Conservation (phyloP, 1,140 invertebrate genomes). For the Drosophila arawakana region DNA sequence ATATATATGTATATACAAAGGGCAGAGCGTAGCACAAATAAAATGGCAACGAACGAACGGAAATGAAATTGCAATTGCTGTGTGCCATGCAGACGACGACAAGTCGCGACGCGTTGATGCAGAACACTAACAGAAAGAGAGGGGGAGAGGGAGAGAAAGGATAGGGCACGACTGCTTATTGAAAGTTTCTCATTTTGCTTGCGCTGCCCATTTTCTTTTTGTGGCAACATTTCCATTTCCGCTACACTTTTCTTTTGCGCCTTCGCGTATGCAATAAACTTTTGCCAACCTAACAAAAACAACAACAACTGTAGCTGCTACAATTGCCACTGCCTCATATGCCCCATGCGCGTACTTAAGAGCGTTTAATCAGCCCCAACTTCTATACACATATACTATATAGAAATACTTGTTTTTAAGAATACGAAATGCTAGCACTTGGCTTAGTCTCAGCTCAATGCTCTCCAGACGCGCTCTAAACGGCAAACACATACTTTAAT, state of each 20-base stretch:
- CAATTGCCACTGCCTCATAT: slow-evolving; percentile 8
- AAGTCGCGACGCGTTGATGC: slow-evolving; percentile 77
- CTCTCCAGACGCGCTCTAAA: slow-evolving; percentile 34
- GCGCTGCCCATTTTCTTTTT: slow-evolving; percentile 34
- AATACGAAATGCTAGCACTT: slow-evolving; percentile 25
- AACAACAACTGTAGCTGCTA: slow-evolving; percentile 9
- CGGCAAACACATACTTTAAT: slow-evolving; percentile 26
- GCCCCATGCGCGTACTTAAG: not conserved
- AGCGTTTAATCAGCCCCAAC: slow-evolving; percentile 8
- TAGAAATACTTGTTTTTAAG: not conserved
- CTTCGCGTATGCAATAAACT: slow-evolving; percentile 71
- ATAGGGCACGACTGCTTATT: slow-evolving; percentile 38
- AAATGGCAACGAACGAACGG: slow-evolving; percentile 69
- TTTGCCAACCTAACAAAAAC: slow-evolving; percentile 23
- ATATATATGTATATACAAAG: slow-evolving; percentile 16
- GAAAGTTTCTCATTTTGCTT: slow-evolving; percentile 62
- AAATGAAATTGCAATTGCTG: slow-evolving; percentile 81
- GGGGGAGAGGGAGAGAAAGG: not conserved
- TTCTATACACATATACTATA: not conserved
- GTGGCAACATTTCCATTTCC: slow-evolving; percentile 70
- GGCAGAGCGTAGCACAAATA: slow-evolving; percentile 42
- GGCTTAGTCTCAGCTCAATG: slow-evolving; percentile 6
- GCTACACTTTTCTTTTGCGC: slow-evolving; percentile 62
- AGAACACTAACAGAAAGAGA: slow-evolving; percentile 15
- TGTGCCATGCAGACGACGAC: slow-evolving; percentile 71